Evolutionary conservation across 2,113 vertebrate genomes (phyloP), one percentile per base, ranked within the genome.

Genomic region (Apistogramma diplotaenia): DNA sequence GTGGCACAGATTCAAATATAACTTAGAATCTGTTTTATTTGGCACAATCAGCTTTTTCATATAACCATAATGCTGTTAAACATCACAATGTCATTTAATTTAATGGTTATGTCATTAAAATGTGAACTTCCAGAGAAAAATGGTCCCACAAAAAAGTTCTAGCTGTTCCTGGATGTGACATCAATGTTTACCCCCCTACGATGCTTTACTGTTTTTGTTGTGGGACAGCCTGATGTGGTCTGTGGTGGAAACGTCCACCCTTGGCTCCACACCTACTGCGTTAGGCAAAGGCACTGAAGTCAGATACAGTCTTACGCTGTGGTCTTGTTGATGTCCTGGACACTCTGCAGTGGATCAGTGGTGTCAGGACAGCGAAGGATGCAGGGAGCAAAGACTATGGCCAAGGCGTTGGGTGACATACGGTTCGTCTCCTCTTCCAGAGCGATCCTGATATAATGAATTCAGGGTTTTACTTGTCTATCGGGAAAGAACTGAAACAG

Each of bases 341-440:
- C 97, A 0, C 99, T 99, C 91, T 97, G 97, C 23, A 99, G 95
- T 0, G 98, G 99, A 54, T 99, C 98, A 0, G 94, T 99, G 0
- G 97, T 98, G 90, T 99, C 97, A 0, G 99, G 99, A 74, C 97
- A 98, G 77, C 98, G 99, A 27, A 99, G 96, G 90, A 99, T 98
- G 75, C 99, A 99, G 16, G 99, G 99, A 23, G 99, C 98, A 79
- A 99, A 99, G 21, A 99, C 99, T 3, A 99, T 99, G 60, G 99
- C 99, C 92, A 99, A 88, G 55, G 99, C 98, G 1, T 99, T 99
- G 6, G 98, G 96, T 27, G 99, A 99, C 98, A 99, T 99, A 8
- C 98, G 96, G 88, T 99, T 99, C 40, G 97, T 99, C 4, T 99
- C 98, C 65, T 99, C 99, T 86, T 99, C 96, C 53, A 98, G 93